A percentile compares a stretch with the other conserved stretches of the same genome.
Evolutionary conservation across 2,797 vertebrate genomes (phyloP).

Genomic region (Hoplostethus mediterraneus): DNA sequence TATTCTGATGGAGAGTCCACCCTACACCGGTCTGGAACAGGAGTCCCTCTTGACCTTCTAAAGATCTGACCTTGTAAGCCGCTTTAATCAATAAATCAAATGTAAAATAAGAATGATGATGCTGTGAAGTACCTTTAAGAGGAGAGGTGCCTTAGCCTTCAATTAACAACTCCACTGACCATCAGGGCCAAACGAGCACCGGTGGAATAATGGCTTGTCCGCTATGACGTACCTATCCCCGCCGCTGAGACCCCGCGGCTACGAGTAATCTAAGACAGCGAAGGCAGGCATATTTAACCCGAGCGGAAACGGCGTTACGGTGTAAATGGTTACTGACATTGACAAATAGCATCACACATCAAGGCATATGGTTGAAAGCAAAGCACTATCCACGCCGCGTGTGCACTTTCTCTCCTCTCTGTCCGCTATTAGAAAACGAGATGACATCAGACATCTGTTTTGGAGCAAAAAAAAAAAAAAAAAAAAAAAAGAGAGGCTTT

Average conservation of each 20-base stretch:
- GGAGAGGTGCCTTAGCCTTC: constrained; percentile 36
- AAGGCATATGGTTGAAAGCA: constrained; percentile 60
- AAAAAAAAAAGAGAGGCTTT: constrained; percentile 59
- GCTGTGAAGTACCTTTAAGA: constrained; percentile 33
- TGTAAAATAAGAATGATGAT: constrained; percentile 68
- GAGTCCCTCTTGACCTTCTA: constrained; percentile 41
- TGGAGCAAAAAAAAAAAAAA: constrained; percentile 47
- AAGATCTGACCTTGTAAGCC: constrained; percentile 54
- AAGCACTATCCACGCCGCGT: constrained; percentile 40
- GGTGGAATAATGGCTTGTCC: constrained; percentile 25
- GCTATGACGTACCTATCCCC: not conserved
- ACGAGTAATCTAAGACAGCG: constrained; percentile 2
- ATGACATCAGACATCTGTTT: constrained; percentile 76
- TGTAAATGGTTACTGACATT: constrained; percentile 43
- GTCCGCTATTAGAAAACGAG: constrained; percentile 60
- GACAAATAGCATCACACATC: constrained; percentile 61
- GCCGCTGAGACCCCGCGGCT: not conserved
- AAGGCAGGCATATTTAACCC: constrained; percentile 32
- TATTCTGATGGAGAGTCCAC: too few relatives aligned
- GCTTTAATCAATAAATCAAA: constrained; percentile 71
- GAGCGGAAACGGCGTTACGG: constrained; percentile 20
- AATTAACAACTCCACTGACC: constrained; percentile 58
- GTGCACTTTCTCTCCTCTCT: constrained; percentile 52
- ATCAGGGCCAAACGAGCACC: constrained; percentile 51
- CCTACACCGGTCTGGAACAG: too few relatives aligned